phyloP scores from a whole-genome alignment of 35 echinoderm and acorn worm genomes.

The Antedon bifida region DNA sequence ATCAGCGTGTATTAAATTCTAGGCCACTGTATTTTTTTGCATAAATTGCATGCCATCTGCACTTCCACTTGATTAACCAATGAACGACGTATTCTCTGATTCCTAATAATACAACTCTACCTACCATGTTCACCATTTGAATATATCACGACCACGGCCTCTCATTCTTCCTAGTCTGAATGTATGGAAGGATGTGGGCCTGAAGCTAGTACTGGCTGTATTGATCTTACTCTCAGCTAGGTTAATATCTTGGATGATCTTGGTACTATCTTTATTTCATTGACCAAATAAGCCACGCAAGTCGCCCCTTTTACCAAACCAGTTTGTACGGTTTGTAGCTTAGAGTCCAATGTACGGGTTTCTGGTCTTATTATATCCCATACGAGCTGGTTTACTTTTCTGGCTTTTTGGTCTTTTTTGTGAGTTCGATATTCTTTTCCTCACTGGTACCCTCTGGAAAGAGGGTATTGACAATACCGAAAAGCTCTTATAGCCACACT shows the following conservation, averaged over 20 bases:
- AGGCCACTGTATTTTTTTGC: no score
- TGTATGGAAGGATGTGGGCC: not conserved
- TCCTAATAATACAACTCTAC: no score
- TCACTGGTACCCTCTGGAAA: constrained; percentile 7
- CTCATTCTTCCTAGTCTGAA: not conserved
- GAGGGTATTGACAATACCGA: not conserved
- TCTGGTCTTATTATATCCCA: not conserved
- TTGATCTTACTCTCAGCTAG: not conserved
- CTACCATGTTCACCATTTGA: no score
- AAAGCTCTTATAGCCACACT: not conserved
- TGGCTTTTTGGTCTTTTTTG: no score
- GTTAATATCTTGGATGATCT: not conserved
- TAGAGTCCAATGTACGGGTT: not conserved
- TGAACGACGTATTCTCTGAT: no score
- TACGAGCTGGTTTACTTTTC: no score
- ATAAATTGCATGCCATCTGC: no score
- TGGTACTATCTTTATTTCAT: not conserved
- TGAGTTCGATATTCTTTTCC: not conserved
- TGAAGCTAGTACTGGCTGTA: not conserved
- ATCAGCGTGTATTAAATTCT: no score
- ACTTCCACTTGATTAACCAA: no score
- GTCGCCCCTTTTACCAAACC: not conserved
- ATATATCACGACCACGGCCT: not conserved
- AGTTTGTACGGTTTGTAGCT: not conserved
- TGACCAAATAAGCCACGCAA: not conserved